Evolutionary conservation across 2,113 vertebrate species (phyloP), one percentile per base, ranked within the genome.

Genomic region (Alces alces): DNA sequence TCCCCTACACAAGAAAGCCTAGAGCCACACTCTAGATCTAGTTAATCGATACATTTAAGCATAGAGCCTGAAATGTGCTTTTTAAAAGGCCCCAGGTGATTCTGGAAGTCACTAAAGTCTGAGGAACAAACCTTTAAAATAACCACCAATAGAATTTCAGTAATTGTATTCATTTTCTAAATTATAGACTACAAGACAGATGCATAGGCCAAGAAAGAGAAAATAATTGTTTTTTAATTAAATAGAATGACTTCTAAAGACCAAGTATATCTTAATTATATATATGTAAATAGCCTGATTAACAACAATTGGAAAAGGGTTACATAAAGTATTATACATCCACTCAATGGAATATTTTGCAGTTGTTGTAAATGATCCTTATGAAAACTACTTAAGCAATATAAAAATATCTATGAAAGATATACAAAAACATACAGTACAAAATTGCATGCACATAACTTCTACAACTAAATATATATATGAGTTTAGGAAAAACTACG

Each of bases 201-300:
- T 54, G 10, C 47, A 87, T 80, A 83, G 30, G 27, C 19, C 27
- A 79, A 79, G 2, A 10, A 91, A 66, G 39, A 78, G 47, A 13
- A 23, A 85, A 82, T 50, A 76, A 33, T 76, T 33, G 25, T 19
- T 93, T 84, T 93, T 93, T n/a, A 85, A 78, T 92, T 21, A 88
- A 97, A 84, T 80, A 95, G 30, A 82, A 88, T 90, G 54, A 92
- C 86, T 95, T 97, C 78, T 52, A 80, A 90, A 93, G 21, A 78
- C 61, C 27, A 90, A 87, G 27, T 60, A 0, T 54, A 93, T 88
- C 25, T 95, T 92, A 89, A 95, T 43, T 79, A 39, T 83, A 43
- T n/a, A 83, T 16, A 80, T 2, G 58, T 79, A 78, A 21, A 95
- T n/a, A 80, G 7, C 45, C 14, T 55, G 21, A 76, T 54, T 84